phyloP scores from a whole-genome alignment of 2,888 invertebrate genomes.

The Watsonalla cultraria region DNA sequence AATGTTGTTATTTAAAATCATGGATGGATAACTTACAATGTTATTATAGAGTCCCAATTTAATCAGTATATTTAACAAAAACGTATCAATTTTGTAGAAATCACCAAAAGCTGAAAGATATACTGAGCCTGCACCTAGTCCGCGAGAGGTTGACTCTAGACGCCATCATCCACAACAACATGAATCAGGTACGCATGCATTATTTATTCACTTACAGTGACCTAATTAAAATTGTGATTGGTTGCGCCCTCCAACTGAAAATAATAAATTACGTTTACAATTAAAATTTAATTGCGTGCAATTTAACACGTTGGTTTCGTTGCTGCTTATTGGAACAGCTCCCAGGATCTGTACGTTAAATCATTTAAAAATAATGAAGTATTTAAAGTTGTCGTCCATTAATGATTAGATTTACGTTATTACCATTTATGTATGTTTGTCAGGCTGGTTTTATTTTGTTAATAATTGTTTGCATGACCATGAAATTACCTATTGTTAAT shows the following conservation, averaged over 20 bases:
- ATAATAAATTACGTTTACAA: slow-evolving; percentile 25
- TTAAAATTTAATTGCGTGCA: slow-evolving; percentile 36
- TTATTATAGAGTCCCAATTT: too few species aligned
- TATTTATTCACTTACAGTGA: not conserved
- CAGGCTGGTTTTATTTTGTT: slow-evolving; percentile 13
- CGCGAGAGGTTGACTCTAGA: slow-evolving; percentile 86
- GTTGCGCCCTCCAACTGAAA: slow-evolving; percentile 11
- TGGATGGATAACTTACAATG: too few species aligned
- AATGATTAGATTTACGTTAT: slow-evolving; percentile 18
- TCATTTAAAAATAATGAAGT: slow-evolving; percentile 32
- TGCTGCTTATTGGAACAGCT: slow-evolving; percentile 63
- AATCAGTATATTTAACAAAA: not conserved
- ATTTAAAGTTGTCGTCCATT: slow-evolving; percentile 17
- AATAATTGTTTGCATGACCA: slow-evolving; percentile 19
- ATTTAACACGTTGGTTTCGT: slow-evolving; percentile 47
- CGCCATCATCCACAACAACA: slow-evolving; percentile 84
- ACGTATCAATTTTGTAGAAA: slow-evolving; percentile 63
- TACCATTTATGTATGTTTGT: slow-evolving; percentile 7
- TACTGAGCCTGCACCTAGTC: slow-evolving; percentile 90
- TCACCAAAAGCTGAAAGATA: slow-evolving; percentile 84
- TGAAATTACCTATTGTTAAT: slow-evolving; percentile 13
- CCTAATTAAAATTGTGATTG: slow-evolving; percentile 2
- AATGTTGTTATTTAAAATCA: too few species aligned
- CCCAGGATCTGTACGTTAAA: slow-evolving; percentile 66
- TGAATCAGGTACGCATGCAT: slow-evolving; percentile 79